These are phyloP conservation scores for Drosophila trapezifrons DNA, from an alignment of 1,140 invertebrate genomes.

Conservation along the genomic window DNA sequence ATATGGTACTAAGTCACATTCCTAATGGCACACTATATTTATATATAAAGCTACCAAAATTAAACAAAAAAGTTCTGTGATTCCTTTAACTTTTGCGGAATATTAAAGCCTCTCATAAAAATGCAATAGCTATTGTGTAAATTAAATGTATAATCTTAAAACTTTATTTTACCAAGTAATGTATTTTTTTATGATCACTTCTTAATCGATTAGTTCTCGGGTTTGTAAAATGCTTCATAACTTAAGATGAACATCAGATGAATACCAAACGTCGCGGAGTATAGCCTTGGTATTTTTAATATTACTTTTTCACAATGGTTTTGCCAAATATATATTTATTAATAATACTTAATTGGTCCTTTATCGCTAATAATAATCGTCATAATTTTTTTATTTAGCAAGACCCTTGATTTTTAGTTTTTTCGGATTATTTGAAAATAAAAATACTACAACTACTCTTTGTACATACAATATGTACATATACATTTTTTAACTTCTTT, in stretches of 20 bases:
- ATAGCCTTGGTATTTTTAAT: not conserved
- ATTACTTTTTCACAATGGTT: not conserved
- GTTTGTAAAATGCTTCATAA: not conserved
- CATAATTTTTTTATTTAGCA: no score
- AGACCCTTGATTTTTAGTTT: no score
- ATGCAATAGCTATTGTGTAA: slow-evolving; percentile 35
- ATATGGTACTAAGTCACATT: slow-evolving; percentile 36
- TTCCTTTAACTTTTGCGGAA: slow-evolving; percentile 2
- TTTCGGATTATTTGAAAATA: no score
- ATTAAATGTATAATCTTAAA: not conserved
- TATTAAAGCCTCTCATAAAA: slow-evolving; percentile 9
- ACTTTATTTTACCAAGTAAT: not conserved
- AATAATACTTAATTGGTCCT: not conserved
- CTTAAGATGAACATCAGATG: not conserved
- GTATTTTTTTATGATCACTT: slow-evolving; percentile 15
- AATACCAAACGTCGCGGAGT: not conserved
- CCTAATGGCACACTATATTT: slow-evolving; percentile 6
- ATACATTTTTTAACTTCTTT: not conserved
- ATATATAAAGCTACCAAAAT: not conserved
- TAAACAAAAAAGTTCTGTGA: slow-evolving; percentile 13
- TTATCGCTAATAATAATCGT: no score
- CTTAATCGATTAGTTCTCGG: slow-evolving; percentile 32
- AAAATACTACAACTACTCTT: no score
- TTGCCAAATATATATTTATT: not conserved
- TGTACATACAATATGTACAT: not conserved